A percentile compares a stretch with the other conserved stretches of the same genome.
These are phyloP conservation scores for Volucella zonaria DNA, from an alignment of 2,888 invertebrate genomes.

Conservation along the genomic window DNA sequence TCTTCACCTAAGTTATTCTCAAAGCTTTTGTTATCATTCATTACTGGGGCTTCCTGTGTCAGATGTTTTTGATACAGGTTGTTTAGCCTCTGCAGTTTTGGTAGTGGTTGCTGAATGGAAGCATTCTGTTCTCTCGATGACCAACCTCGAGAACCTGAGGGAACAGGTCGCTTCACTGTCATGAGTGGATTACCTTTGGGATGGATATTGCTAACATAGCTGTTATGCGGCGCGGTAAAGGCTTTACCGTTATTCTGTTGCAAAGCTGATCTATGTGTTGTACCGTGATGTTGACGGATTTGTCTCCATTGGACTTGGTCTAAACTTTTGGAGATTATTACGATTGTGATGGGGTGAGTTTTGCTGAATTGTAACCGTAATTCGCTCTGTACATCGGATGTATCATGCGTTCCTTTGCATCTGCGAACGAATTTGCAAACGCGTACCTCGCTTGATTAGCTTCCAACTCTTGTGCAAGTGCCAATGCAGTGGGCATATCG, in stretches of 20 bases:
- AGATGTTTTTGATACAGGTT: too few species aligned
- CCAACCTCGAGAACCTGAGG: too few species aligned
- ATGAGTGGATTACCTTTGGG: too few species aligned
- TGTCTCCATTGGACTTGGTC: slow-evolving; percentile 2
- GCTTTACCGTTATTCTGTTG: neutral
- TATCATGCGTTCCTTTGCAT: too few species aligned
- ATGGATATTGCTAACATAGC: neutral
- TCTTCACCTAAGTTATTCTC: neutral
- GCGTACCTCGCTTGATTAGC: slow-evolving; percentile 20
- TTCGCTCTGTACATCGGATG: neutral
- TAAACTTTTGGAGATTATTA: neutral
- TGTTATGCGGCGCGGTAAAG: neutral
- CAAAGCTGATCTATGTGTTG: neutral
- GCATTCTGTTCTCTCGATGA: too few species aligned
- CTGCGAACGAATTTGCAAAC: neutral
- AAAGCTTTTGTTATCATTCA: slow-evolving; percentile 4
- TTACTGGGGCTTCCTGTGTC: too few species aligned
- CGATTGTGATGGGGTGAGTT: neutral
- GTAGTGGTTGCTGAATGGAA: too few species aligned
- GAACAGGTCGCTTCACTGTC: too few species aligned
- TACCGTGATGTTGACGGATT: neutral
- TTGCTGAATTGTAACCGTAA: neutral
- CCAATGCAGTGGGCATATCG: slow-evolving; percentile 38
- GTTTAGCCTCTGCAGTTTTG: too few species aligned
- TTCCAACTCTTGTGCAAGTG: slow-evolving; percentile 36